Conservation (phyloP, 2,797 vertebrate species). For the Chiloscyllium punctatum region DNA sequence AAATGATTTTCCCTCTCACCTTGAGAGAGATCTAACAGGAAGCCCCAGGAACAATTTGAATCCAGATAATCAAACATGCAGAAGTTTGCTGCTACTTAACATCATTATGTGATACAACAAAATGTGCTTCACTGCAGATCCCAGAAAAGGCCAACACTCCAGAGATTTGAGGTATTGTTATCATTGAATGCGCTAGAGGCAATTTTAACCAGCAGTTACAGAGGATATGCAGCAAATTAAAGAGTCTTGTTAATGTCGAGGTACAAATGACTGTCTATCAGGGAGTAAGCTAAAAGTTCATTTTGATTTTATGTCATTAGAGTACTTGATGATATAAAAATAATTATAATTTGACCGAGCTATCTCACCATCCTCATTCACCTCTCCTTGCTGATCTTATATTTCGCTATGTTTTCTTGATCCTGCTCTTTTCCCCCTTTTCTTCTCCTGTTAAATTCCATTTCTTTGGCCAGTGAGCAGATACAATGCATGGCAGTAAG, state of each 20-base stretch:
- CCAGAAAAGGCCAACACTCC: not conserved
- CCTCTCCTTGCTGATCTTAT: not conserved
- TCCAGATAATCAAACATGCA: not conserved
- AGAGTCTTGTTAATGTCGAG: conserved; percentile 13
- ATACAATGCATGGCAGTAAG: too few species aligned
- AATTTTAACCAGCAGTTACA: not conserved
- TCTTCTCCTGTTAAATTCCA: not conserved
- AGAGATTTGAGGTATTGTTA: conserved; percentile 23
- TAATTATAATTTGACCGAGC: not conserved
- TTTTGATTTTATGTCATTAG: not conserved
- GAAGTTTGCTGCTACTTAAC: not conserved
- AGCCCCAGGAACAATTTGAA: conserved; percentile 13
- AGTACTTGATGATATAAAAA: not conserved
- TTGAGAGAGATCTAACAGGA: not conserved
- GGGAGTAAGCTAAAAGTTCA: not conserved
- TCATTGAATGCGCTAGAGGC: not conserved
- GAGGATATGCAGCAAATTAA: not conserved
- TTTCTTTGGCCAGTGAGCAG: not conserved
- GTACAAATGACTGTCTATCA: conserved; percentile 10
- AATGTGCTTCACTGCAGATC: not conserved
- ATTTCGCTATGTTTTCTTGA: too few species aligned
- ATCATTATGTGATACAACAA: conserved; percentile 1
- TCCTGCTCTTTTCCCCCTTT: not conserved
- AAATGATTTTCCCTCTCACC: not conserved
- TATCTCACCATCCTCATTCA: too few species aligned